A percentile compares a stretch with the other conserved stretches of the same genome.
Conservation (phyloP, 2,797 vertebrate species). For the Oophaga sylvatica region DNA sequence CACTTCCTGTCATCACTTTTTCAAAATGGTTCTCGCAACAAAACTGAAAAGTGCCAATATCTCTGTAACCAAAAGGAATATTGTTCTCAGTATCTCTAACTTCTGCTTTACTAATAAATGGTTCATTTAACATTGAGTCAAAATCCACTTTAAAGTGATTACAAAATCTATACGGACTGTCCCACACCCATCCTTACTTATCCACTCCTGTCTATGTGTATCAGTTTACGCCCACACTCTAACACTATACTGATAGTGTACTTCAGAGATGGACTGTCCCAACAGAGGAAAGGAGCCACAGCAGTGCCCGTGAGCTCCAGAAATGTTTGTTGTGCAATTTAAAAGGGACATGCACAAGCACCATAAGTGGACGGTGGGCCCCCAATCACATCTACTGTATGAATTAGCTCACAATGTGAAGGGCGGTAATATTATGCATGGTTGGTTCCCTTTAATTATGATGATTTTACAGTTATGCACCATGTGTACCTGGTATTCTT, state of each 20-base stretch:
- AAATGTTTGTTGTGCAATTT: background rate
- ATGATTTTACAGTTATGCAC: background rate
- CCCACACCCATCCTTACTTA: rapidly evolving
- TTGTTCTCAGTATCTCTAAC: background rate
- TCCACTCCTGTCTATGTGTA: background rate
- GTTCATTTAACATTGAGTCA: no score
- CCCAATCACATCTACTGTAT: background rate
- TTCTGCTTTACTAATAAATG: background rate
- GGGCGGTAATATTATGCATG: background rate
- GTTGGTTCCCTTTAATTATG: background rate
- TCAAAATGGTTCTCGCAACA: background rate
- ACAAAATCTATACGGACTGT: background rate
- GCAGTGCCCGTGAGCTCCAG: background rate
- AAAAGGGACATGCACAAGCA: background rate
- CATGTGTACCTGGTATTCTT: slow-evolving; percentile 30
- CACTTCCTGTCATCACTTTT: background rate
- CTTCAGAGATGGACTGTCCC: background rate
- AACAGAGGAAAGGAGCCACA: background rate
- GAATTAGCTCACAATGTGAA: background rate
- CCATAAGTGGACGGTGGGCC: background rate
- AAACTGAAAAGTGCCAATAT: background rate
- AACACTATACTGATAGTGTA: background rate
- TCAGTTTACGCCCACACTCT: background rate
- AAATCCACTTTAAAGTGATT: background rate
- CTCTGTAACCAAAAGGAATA: background rate